Evolutionary conservation across 2,113 vertebrate genomes (phyloP).

Genomic region (Python bivittatus): DNA sequence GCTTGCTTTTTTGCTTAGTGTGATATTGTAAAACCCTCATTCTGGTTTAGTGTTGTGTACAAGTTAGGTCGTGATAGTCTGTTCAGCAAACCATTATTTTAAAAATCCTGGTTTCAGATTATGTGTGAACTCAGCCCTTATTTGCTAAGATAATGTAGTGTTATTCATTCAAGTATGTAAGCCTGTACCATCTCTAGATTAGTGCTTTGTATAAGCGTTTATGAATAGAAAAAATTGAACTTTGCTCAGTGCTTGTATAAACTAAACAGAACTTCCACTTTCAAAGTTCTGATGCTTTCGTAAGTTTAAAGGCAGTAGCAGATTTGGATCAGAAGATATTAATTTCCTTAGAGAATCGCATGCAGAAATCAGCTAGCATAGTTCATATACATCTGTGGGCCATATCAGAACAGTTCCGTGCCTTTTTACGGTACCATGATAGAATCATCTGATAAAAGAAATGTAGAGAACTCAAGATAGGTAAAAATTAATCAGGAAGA

Average conservation of each 20-base stretch:
- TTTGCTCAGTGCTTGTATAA: not conserved
- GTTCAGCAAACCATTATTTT: not conserved
- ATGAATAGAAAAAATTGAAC: not conserved
- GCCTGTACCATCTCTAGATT: not conserved
- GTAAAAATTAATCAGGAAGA: not conserved
- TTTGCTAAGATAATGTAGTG: not conserved
- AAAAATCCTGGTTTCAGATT: not conserved
- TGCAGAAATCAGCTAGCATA: not conserved
- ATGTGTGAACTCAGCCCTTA: not conserved
- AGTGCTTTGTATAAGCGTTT: not conserved
- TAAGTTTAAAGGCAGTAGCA: not conserved
- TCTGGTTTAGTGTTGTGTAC: not conserved
- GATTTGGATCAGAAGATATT: not conserved
- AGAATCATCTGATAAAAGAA: not conserved
- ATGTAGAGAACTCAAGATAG: not conserved
- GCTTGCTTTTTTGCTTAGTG: not conserved
- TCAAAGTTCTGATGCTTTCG: not conserved
- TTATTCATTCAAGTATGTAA: not conserved
- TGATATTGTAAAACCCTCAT: not conserved
- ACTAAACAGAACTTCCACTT: not conserved
- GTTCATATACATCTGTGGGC: not conserved
- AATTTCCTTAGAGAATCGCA: slow-evolving; percentile 8
- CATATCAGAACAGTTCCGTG: not conserved
- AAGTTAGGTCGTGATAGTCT: not conserved
- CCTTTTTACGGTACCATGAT: not conserved